A percentile compares a stretch with the other conserved stretches of the same genome.
Evolutionary conservation across 2,888 invertebrate genomes (phyloP).

Genomic region (Spisula solida): DNA sequence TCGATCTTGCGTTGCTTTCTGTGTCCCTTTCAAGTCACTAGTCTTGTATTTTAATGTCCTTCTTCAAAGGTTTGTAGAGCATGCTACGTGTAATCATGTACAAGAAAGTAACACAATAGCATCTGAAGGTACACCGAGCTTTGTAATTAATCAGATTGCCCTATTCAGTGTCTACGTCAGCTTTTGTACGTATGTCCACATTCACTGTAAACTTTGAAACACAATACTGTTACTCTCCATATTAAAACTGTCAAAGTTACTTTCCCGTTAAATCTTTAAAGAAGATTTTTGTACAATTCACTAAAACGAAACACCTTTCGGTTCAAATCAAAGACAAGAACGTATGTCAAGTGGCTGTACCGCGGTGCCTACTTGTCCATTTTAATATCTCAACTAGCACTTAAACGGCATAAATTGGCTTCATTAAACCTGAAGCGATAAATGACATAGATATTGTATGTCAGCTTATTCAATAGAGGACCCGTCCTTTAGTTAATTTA

Average conservation of each 20-base stretch:
- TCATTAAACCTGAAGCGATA: conserved; percentile 48
- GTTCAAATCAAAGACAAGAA: conserved; percentile 26
- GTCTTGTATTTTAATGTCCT: not conserved
- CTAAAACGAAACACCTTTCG: not conserved
- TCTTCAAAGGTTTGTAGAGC: not conserved
- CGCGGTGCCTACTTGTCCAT: conserved; percentile 35
- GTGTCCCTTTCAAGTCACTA: not conserved
- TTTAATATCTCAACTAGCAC: conserved; percentile 36
- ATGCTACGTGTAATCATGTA: not conserved
- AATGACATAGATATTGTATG: conserved; percentile 42
- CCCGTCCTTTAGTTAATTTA: conserved; percentile 19
- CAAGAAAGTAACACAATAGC: not conserved
- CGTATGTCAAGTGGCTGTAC: conserved; percentile 40
- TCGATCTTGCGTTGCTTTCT: not conserved
- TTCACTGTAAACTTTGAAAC: not conserved
- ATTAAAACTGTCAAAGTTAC: conserved; percentile 17
- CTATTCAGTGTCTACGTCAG: conserved; percentile 3
- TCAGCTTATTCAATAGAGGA: conserved; percentile 17
- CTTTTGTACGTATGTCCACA: not conserved
- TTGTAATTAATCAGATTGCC: conserved; percentile 9
- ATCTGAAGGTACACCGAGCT: conserved; percentile 10
- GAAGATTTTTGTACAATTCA: conserved; percentile 12
- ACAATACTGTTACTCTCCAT: conserved; percentile 20
- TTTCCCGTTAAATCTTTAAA: conserved; percentile 26
- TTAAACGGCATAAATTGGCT: conserved; percentile 43